Percentiles rank a stretch among this genome's conserved stretches.
phyloP scores from a whole-genome alignment of 2,113 vertebrate species.

The Callipepla californica region DNA sequence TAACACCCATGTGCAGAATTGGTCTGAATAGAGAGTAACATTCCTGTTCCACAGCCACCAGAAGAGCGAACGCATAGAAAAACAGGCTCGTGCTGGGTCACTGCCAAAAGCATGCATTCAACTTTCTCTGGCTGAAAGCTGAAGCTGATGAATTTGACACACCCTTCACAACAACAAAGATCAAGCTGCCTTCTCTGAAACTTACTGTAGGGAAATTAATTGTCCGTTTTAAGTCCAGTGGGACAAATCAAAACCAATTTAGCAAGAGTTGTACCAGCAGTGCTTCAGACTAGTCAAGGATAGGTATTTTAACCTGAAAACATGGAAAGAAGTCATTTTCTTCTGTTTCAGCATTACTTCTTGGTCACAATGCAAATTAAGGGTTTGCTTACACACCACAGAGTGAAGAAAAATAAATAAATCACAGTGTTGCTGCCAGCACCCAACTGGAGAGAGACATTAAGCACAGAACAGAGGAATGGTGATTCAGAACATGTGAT shows the following conservation, averaged over 20 bases:
- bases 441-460: not conserved
- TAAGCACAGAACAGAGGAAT: not conserved
- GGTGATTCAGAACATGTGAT: not conserved
- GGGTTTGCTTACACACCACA: not conserved
- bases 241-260: slow-evolving; percentile 35
- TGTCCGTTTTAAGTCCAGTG: not conserved
- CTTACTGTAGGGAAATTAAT: not conserved
- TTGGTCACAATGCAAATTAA: not conserved
- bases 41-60: slow-evolving; percentile 13
- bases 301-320: not conserved
- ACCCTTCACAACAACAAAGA: slow-evolving; percentile 65
- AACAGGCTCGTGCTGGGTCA: not conserved
- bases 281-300: not conserved
- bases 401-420: not conserved
- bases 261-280: not conserved
- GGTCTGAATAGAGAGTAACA: not conserved
- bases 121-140: slow-evolving; percentile 51
- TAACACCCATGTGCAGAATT: not conserved
- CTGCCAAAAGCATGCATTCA: slow-evolving; percentile 34
- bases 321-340: not conserved
- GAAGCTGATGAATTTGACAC: slow-evolving; percentile 68
- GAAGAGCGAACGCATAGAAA: not conserved
- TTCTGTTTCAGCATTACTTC: not conserved
- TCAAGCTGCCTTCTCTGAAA: slow-evolving; percentile 34
- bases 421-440: not conserved